A percentile compares a stretch with the other conserved stretches of the same genome.
These are phyloP conservation scores for Knipowitschia caucasica DNA, from an alignment of 2,797 vertebrate species.

Conservation along the genomic window DNA sequence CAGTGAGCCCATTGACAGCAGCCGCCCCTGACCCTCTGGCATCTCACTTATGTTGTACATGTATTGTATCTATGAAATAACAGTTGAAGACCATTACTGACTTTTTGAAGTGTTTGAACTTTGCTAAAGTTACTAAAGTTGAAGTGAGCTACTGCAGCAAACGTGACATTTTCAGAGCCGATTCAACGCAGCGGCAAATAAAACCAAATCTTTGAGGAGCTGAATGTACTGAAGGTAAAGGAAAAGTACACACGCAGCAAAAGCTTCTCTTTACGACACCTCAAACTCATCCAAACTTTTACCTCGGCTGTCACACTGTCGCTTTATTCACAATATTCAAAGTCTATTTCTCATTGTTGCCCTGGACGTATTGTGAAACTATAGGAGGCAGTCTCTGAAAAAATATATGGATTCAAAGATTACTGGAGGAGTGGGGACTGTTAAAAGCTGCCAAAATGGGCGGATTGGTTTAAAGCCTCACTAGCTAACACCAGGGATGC, in stretches of 20 bases:
- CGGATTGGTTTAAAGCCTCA: too few species aligned
- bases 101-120: neutral
- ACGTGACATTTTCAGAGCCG: slow-evolving; percentile 1
- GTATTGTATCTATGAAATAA: too few species aligned
- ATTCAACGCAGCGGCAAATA: neutral
- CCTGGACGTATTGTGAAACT: neutral
- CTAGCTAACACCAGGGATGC: too few species aligned
- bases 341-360: neutral
- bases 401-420: neutral
- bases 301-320: neutral
- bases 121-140: neutral
- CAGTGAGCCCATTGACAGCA: too few species aligned
- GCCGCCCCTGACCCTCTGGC: too few species aligned
- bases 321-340: neutral
- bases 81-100: too few species aligned
- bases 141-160: neutral
- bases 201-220: neutral
- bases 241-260: slow-evolving; percentile 4
- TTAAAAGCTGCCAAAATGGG: too few species aligned
- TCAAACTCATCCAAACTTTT: neutral
- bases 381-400: neutral
- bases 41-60: too few species aligned
- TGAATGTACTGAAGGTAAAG: neutral
- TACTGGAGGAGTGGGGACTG: too few species aligned
- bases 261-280: neutral